Conservation (phyloP, 2,113 vertebrate genomes). For the Pelobates fuscus region DNA sequence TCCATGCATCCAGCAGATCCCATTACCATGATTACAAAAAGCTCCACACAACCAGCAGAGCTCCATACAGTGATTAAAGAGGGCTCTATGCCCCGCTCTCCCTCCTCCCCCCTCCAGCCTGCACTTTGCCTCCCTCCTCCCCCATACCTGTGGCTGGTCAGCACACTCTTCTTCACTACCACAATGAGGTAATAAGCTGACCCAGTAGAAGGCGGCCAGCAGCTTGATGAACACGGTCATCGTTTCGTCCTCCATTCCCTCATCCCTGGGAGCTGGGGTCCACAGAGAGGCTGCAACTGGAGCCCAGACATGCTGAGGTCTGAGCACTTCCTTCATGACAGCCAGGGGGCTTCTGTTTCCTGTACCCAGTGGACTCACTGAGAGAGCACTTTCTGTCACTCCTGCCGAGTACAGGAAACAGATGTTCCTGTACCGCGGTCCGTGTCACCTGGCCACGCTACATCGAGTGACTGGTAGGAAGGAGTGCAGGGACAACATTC, state of each 20-base stretch:
- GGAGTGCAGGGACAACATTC: too few relatives aligned
- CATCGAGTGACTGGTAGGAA: too few relatives aligned
- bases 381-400: too few relatives aligned
- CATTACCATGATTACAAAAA: too few relatives aligned
- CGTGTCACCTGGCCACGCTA: too few relatives aligned
- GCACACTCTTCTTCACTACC: constrained; percentile 90
- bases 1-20: too few relatives aligned
- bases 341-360: neutral
- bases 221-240: constrained; percentile 67
- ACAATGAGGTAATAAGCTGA: constrained; percentile 90
- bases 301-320: constrained; percentile 62
- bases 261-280: constrained; percentile 57
- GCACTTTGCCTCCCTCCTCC: constrained; percentile 12
- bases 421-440: too few relatives aligned
- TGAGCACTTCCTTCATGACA: constrained; percentile 70
- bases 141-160: constrained; percentile 82
- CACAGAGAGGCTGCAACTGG: constrained; percentile 61
- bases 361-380: too few relatives aligned
- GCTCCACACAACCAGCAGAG: too few relatives aligned
- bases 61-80: too few relatives aligned
- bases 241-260: constrained; percentile 71
- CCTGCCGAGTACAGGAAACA: too few relatives aligned
- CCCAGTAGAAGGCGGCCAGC: constrained; percentile 78
- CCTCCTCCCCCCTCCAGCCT: constrained; percentile 80
- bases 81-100: neutral